Percentiles rank a stretch among this genome's conserved stretches.
phyloP scores from a whole-genome alignment of 2,113 vertebrate genomes.

The Colossoma macropomum region DNA sequence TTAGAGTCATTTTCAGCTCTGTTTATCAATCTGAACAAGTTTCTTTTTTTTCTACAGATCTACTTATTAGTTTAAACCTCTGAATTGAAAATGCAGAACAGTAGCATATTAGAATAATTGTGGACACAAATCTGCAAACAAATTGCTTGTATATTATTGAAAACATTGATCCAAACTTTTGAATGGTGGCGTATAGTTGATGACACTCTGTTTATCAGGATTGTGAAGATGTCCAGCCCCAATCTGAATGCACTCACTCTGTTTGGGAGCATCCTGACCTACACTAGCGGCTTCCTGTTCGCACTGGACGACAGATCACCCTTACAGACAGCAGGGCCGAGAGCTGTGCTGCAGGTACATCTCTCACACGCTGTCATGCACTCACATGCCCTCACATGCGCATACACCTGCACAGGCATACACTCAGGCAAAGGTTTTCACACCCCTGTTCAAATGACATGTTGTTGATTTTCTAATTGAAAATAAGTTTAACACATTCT shows the following conservation, averaged over 20 bases:
- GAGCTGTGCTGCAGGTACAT: conserved; percentile 39
- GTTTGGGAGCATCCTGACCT: conserved; percentile 89
- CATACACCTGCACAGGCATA: not conserved
- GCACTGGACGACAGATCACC: conserved; percentile 78
- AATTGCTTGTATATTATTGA: not conserved
- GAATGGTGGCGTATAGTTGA: not conserved
- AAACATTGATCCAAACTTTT: not conserved
- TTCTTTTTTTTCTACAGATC: too few relatives aligned
- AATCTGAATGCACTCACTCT: conserved; percentile 94
- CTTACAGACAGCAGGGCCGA: conserved; percentile 74
- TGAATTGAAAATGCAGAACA: too few relatives aligned
- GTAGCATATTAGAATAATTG: not conserved
- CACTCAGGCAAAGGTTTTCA: too few relatives aligned
- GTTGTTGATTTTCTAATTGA: too few relatives aligned
- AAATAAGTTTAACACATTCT: too few relatives aligned
- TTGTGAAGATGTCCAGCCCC: conserved; percentile 99
- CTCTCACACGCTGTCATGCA: too few relatives aligned
- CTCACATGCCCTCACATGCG: not conserved
- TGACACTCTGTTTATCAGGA: conserved; percentile 75
- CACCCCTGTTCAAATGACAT: too few relatives aligned
- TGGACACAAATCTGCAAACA: not conserved
- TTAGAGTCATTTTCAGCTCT: too few relatives aligned
- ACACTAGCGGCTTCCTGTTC: conserved; percentile 90
- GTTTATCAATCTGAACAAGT: too few relatives aligned
- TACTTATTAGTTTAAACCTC: not conserved